Evolutionary conservation across 2,888 invertebrate genomes (phyloP), one percentile per base, ranked within the genome.

Genomic region (Leucania comma): DNA sequence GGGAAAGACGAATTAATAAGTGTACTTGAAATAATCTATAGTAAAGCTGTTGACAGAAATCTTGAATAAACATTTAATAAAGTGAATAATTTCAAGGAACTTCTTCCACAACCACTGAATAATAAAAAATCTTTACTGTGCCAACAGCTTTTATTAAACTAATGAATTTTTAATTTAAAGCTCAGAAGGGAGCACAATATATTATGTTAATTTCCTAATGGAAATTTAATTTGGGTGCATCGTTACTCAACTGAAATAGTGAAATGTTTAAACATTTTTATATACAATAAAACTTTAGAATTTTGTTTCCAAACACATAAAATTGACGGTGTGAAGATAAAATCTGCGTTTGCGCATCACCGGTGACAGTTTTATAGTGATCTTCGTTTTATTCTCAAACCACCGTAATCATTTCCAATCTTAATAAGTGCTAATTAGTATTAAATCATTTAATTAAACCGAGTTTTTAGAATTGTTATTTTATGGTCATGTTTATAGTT

Each of bases 361-460:
- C 54, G 32, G 65, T 35, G 73, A 81, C 83, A 73, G 59, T 82
- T 85, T 85, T 71, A 84, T 83, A 57, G 70, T 58, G 67, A 75
- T 75, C 65, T 72, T 51, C 69, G 72, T 77, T 74, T 75, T 71
- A 78, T 68, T 75, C 46, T 77, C 54, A 12, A 60, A 54, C 61
- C 56, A 48, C 62, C 42, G 51, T 67, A 67, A 70, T 75, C 63
- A 73, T 76, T 68, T 74, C 17, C 67, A 78, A 82, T 74, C 63
- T 69, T 77, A 81, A 78, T 81, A 74, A 68, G 58, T 72, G 73
- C 73, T 81, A 83, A 83, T 84, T 83, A 78, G 84, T 66, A 78
- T 80, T 80, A 80, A 78, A 78, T 71, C 48, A 73, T 80, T 83
- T 67, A 70, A 82, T 75, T 81, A 71, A 59, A 70, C 51, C 29